These are phyloP conservation scores for Rhodophaea formosa DNA, from an alignment of 2,888 invertebrate species.

Conservation along the genomic window DNA sequence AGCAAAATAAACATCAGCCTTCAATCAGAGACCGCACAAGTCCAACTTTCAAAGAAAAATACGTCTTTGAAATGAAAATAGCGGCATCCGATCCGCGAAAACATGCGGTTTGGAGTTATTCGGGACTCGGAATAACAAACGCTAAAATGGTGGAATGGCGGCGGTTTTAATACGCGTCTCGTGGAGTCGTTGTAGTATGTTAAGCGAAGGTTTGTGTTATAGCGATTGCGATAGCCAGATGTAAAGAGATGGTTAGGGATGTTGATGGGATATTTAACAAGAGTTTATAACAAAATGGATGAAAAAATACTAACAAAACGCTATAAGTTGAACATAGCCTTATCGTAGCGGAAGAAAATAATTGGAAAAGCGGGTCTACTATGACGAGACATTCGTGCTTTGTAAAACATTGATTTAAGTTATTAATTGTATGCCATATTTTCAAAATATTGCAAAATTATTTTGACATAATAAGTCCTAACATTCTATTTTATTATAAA, in stretches of 20 bases:
- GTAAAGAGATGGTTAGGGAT: too few relatives aligned
- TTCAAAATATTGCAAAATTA: too few relatives aligned
- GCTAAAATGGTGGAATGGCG: constrained; percentile 1
- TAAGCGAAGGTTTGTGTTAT: neutral
- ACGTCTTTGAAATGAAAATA: constrained; percentile 1
- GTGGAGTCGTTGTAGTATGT: neutral
- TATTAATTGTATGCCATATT: too few relatives aligned
- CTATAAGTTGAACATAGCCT: neutral
- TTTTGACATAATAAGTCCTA: too few relatives aligned
- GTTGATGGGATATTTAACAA: too few relatives aligned
- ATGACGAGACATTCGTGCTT: too few relatives aligned
- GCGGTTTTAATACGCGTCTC: neutral
- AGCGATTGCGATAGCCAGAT: neutral
- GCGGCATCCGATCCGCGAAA: neutral
- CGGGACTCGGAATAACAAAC: neutral
- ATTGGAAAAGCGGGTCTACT: too few relatives aligned
- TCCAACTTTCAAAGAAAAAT: constrained; percentile 5
- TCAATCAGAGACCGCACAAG: constrained; percentile 5
- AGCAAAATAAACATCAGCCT: neutral
- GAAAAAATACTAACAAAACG: too few relatives aligned
- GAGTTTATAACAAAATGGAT: too few relatives aligned
- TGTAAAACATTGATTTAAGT: too few relatives aligned
- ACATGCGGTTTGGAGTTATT: neutral
- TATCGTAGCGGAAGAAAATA: neutral
- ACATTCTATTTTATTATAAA: too few relatives aligned